A percentile compares a stretch with the other conserved stretches of the same genome.
Evolutionary conservation across 2,113 vertebrate genomes (phyloP).

Genomic region (Cochlearius cochlearius): DNA sequence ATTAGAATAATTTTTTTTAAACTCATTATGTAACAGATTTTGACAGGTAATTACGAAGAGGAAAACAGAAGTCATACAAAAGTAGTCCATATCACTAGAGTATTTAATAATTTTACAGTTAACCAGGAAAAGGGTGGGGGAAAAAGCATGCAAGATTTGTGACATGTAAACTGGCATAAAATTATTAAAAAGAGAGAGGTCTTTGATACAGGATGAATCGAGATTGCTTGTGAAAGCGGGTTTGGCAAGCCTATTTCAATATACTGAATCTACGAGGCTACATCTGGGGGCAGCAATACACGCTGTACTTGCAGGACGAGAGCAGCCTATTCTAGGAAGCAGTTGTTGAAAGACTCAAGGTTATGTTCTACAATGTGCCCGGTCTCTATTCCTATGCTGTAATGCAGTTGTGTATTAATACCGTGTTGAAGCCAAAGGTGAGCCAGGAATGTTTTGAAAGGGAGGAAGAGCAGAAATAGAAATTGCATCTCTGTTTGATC

Average conservation of each 20-base stretch:
- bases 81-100: neutral
- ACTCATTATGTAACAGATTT: neutral
- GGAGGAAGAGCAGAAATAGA: neutral
- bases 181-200: neutral
- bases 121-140: neutral
- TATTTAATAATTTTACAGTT: neutral
- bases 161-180: neutral
- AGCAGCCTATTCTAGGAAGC: neutral
- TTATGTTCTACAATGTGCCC: neutral
- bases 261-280: neutral
- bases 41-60: neutral
- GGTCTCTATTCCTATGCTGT: neutral
- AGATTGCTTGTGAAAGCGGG: neutral
- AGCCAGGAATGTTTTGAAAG: neutral
- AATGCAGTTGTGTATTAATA: neutral
- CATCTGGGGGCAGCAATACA: neutral
- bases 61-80: neutral
- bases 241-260: neutral
- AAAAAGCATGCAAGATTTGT: neutral
- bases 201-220: neutral
- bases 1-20: neutral
- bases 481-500: neutral
- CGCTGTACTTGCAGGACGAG: accelerated
- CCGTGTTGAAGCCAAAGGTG: neutral
- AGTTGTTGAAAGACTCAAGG: neutral